Evolutionary conservation across 2,888 invertebrate species (phyloP).

Genomic region (Eudiplozoon nipponicum): DNA sequence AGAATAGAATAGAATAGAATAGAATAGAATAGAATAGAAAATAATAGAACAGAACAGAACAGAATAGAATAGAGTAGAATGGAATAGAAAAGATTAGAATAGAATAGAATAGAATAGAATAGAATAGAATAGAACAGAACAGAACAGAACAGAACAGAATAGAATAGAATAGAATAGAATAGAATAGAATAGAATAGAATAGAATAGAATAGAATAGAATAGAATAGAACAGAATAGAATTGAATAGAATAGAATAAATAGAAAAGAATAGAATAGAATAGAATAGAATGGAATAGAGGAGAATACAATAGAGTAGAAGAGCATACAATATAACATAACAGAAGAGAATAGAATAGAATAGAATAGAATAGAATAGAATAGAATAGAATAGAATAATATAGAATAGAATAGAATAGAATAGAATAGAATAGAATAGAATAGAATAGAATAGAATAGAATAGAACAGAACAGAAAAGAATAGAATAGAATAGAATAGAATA

Average conservation of each 20-base stretch:
- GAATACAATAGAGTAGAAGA: neutral
- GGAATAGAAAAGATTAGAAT: neutral
- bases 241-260: neutral
- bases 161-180: neutral
- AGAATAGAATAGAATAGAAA: neutral
- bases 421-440: neutral
- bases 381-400: neutral
- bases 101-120: neutral
- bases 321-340: too few relatives aligned
- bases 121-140: neutral
- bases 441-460: neutral
- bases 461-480: neutral
- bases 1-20: neutral
- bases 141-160: neutral
- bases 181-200: neutral
- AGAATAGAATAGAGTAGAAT: neutral
- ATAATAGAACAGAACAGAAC: neutral
- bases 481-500: neutral
- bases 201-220: neutral
- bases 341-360: neutral
- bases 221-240: neutral
- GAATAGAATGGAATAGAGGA: neutral
- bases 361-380: neutral
- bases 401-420: neutral
- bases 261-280: neutral